Percentiles rank a stretch among this genome's conserved stretches.
Conservation (phyloP, 2,797 vertebrate genomes). For the Botia almorhae region DNA sequence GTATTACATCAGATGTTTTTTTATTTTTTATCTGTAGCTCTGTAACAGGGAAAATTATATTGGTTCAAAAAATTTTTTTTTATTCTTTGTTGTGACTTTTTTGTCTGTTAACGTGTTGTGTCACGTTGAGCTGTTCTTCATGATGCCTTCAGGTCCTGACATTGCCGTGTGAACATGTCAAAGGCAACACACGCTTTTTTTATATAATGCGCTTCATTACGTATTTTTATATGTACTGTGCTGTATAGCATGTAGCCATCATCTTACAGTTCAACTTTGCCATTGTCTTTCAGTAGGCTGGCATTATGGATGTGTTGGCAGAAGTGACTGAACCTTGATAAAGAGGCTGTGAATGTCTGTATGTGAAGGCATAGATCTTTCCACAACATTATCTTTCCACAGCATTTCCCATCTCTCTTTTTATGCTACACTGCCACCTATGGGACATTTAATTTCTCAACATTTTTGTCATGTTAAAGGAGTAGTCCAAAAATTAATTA, state of each 20-base stretch:
- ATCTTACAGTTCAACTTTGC: not conserved
- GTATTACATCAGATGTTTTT: not conserved
- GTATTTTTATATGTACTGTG: not conserved
- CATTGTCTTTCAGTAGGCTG: slow-evolving; percentile 66
- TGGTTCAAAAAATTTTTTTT: not conserved
- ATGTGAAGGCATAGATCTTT: not conserved
- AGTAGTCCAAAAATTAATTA: not conserved
- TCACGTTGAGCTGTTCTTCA: not conserved
- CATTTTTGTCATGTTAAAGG: too few species aligned
- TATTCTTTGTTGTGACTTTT: slow-evolving; percentile 1
- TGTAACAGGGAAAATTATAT: too few species aligned
- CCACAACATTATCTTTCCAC: not conserved
- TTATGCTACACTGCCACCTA: slow-evolving; percentile 63
- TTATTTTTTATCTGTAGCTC: not conserved
- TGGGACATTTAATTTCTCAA: slow-evolving; percentile 42
- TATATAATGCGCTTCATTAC: not conserved
- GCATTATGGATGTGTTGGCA: slow-evolving; percentile 63
- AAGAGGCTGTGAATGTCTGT: slow-evolving; percentile 1
- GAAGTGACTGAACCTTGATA: slow-evolving; percentile 56
- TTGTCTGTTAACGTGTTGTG: not conserved
- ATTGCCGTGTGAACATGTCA: not conserved
- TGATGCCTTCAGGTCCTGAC: slow-evolving; percentile 11
- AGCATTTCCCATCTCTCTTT: not conserved
- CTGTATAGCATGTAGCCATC: not conserved
- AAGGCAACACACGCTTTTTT: not conserved